phyloP scores from a whole-genome alignment of 2,797 vertebrate species.

The Orientallactaga sibirica region DNA sequence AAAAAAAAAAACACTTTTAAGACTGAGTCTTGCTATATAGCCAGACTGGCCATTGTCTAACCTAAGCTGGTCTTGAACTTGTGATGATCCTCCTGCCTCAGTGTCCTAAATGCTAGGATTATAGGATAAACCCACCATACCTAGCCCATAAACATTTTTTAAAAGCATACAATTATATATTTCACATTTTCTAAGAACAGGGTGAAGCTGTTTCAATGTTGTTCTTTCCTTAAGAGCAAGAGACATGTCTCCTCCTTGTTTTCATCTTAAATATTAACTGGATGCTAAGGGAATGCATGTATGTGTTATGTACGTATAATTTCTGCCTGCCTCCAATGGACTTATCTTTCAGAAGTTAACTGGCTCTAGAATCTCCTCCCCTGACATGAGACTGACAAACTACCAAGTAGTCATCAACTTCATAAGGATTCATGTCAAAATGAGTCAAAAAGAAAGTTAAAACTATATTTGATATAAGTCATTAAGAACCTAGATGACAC shows the following conservation, averaged over 20 bases:
- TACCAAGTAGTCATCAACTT: constrained; percentile 7
- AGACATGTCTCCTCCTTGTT: not conserved
- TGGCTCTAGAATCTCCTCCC: not conserved
- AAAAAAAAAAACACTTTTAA: no score
- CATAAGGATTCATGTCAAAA: not conserved
- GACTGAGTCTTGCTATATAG: not conserved
- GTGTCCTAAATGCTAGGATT: not conserved
- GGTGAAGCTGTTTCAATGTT: not conserved
- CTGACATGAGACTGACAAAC: not conserved
- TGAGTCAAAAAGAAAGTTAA: constrained; percentile 21
- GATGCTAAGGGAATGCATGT: not conserved
- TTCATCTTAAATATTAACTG: not conserved
- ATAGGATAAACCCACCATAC: not conserved
- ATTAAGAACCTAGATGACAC: constrained; percentile 11
- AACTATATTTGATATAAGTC: not conserved
- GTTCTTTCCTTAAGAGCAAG: constrained; percentile 31
- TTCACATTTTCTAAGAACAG: constrained; percentile 30
- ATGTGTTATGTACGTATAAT: not conserved
- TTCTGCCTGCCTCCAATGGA: not conserved
- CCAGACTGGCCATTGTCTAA: no score
- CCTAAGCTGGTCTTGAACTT: not conserved
- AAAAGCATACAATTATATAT: constrained; percentile 8
- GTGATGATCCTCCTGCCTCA: not conserved
- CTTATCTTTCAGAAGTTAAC: constrained; percentile 25
- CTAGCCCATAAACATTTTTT: not conserved